Evolutionary conservation across 2,797 vertebrate genomes (phyloP).

Genomic region (Sparus aurata): DNA sequence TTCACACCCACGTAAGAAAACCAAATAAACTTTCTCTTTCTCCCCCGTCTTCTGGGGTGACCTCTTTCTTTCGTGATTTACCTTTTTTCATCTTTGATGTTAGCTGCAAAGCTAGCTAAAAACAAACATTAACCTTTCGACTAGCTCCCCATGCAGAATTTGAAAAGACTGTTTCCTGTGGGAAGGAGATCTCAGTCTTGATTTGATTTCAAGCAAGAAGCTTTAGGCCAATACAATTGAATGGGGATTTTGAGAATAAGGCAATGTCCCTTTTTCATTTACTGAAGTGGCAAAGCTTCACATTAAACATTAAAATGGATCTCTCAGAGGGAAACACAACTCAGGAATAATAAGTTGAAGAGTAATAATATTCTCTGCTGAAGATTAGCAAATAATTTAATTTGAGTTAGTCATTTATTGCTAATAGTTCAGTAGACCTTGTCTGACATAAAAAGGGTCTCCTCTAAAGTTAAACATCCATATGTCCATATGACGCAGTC

Average conservation of each 20-base stretch:
- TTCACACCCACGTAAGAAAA: constrained; percentile 56
- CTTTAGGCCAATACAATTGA: constrained; percentile 69
- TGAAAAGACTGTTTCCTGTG: constrained; percentile 50
- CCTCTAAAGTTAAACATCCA: not conserved
- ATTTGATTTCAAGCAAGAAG: constrained; percentile 58
- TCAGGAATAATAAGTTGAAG: constrained; percentile 28
- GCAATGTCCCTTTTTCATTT: constrained; percentile 76
- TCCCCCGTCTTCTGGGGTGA: constrained; percentile 77
- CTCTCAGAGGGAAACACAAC: constrained; percentile 38
- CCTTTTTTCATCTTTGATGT: constrained; percentile 94
- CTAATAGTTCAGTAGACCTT: not conserved
- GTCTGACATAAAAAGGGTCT: not conserved
- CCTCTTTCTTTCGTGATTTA: constrained; percentile 56
- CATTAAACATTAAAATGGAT: constrained; percentile 59
- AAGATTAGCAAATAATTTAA: constrained; percentile 8
- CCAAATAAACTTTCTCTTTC: constrained; percentile 59
- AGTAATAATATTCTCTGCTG: not conserved
- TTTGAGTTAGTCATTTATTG: not conserved
- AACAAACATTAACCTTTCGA: constrained; percentile 78
- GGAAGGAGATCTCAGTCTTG: constrained; percentile 52
- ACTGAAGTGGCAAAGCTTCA: constrained; percentile 71
- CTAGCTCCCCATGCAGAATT: constrained; percentile 65
- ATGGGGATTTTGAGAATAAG: constrained; percentile 66
- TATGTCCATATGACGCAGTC: constrained; percentile 10
- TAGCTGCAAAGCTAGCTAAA: constrained; percentile 87